Evolutionary conservation across 2,113 vertebrate species (phyloP), one percentile per base, ranked within the genome.

Genomic region (Malurus cyaneus): DNA sequence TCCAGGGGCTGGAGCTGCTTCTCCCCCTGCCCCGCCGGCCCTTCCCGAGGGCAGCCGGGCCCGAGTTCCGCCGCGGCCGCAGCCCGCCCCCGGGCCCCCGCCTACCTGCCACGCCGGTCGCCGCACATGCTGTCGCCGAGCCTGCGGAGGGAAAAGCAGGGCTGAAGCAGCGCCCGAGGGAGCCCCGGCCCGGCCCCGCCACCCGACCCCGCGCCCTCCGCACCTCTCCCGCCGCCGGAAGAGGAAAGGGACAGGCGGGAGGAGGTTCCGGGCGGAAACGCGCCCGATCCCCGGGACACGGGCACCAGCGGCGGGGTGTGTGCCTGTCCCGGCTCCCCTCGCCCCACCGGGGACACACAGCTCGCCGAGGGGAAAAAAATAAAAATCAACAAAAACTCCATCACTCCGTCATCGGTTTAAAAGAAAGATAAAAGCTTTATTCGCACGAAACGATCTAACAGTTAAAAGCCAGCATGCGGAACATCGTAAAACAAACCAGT

Each of bases 371-470:
- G 36, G 36, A 36, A 36, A 36, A 2, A 2, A 18, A 2, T 20
- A 26, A 8, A 8, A 14, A n/a, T 15, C 7, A 26, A 52, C 12
- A 50, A 3, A 3, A 86, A 46, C 0, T 7, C 6, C 64, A 12
- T 8, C 71, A 59, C 52, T 31, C n/a, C 29, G 0, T 9, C 32
- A 10, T 42, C 17, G 9, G 44, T 80, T 74, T 9, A 56, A 74
- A 89, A 92, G 72, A 69, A 77, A 19, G 70, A 39, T 86, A 96
- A 94, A 96, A 95, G 29, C 92, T 97, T 97, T 97, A 97, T 97
- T 97, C 28, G 81, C 77, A 9, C 41, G 18, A 56, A 46, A 32
- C 21, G 60, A 2, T 26, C 52, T 5, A n/a, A 50, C 60, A 54
- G 49, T 86, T 85, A 89, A 95, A 88, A 87, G 31, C 25, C 88